Conservation (phyloP, 1,140 invertebrate species). For the Lycorma delicatula region DNA sequence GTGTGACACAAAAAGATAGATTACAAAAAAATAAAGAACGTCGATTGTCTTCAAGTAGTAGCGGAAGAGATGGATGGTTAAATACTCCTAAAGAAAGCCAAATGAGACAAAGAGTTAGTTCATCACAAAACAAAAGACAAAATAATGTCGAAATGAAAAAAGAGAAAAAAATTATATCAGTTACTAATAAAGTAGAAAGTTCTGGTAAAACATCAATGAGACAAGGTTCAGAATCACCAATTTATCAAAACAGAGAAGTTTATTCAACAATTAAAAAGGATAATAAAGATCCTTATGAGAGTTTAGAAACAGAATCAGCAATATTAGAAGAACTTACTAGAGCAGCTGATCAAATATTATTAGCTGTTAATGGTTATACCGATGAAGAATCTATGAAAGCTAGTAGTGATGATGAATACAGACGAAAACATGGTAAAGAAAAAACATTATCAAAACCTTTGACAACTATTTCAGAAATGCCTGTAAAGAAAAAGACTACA, state of each 20-base stretch:
- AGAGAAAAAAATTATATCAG: not conserved
- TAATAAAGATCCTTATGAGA: slow-evolving; percentile 8
- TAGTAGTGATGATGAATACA: slow-evolving; percentile 33
- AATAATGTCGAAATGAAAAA: not conserved
- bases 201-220: not conserved
- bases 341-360: slow-evolving; percentile 44
- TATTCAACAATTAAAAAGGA: no score
- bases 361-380: slow-evolving; percentile 44
- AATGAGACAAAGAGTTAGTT: slow-evolving; percentile 1
- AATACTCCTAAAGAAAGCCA: slow-evolving; percentile 24
- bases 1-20: no score
- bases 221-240: slow-evolving; percentile 13
- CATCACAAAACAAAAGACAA: not conserved
- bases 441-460: slow-evolving; percentile 20
- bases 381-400: slow-evolving; percentile 37
- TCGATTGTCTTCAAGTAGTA: no score
- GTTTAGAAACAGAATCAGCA: slow-evolving; percentile 26
- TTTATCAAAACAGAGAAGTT: slow-evolving; percentile 14
- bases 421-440: slow-evolving; percentile 9
- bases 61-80: slow-evolving; percentile 25
- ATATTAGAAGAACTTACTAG: slow-evolving; percentile 44
- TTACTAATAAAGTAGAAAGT: not conserved
- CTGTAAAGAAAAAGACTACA: slow-evolving; percentile 29
- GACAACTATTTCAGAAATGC: slow-evolving; percentile 40
- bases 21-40: no score